Conservation (phyloP, 2,797 vertebrate species). For the Neopelma chrysocephalum region DNA sequence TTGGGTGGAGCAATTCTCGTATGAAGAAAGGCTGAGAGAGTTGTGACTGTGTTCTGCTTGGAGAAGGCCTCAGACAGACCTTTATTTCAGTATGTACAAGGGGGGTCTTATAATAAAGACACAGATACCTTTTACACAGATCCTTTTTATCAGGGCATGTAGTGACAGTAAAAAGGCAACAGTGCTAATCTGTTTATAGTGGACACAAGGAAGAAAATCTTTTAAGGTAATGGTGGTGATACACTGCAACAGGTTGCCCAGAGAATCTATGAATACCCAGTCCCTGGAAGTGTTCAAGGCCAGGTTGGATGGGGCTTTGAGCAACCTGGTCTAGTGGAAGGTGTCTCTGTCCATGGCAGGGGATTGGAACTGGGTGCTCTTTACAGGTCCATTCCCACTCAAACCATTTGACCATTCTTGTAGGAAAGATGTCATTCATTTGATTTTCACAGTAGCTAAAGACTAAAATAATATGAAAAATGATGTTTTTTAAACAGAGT, state of each 20-base stretch:
- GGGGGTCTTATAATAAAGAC: background rate
- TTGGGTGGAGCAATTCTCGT: background rate
- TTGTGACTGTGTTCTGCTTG: background rate
- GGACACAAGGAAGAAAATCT: background rate
- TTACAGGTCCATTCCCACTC: background rate
- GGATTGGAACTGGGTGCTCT: background rate
- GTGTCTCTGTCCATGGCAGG: background rate
- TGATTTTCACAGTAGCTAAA: background rate
- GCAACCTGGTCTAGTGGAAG: background rate
- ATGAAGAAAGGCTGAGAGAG: background rate
- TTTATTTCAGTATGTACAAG: background rate
- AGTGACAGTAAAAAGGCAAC: background rate
- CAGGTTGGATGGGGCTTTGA: background rate
- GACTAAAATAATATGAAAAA: background rate
- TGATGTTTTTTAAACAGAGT: background rate
- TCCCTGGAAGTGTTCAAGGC: background rate
- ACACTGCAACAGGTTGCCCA: accelerated
- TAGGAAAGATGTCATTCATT: background rate
- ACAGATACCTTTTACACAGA: background rate
- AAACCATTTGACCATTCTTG: background rate
- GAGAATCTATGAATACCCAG: background rate
- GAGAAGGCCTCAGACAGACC: background rate
- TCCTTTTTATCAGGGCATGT: background rate
- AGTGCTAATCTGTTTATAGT: background rate
- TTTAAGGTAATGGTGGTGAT: background rate